Evolutionary conservation across 2,888 invertebrate species (phyloP), one percentile per base, ranked within the genome.

Genomic region (Cataglyphis albicans): DNA sequence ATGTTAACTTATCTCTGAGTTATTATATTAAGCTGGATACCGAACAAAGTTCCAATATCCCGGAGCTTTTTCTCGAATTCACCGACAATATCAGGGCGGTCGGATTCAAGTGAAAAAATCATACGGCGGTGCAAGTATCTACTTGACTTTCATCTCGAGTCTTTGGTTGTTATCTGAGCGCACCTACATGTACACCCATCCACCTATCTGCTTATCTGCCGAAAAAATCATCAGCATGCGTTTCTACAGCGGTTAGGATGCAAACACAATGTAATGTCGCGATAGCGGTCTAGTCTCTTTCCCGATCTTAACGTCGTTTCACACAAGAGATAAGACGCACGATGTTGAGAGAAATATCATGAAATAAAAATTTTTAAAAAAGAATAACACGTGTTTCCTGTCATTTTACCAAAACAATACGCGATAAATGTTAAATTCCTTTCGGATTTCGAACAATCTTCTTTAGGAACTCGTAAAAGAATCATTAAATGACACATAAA

Each of bases 191-290:
- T 87, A 90, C 89, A 87, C 85, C 85, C 89, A 90, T 90, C 90
- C 65, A 82, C 84, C 84, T 90, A 90, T 90, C 90, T 86, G 87
- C 81, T 89, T 90, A 90, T 90, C 90, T 90, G 86, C 89, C 90
- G 85, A 84, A 90, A 86, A 89, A 87, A 87, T 86, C 89, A 86
- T 87, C 90, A 89, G 88, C 89, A 88, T 88, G 87, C 88, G 86
- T 90, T 87, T 83, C 87, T 85, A 84, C 90, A 84, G 80, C 82
- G 84, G 89, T 90, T 87, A 88, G 86, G 84, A 90, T 90, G 88
- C 90, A 90, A 89, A 90, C 88, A 89, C 90, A 90, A 88, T 90
- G 89, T 90, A 88, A 90, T 72, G 87, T 87, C 76, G 88, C 90
- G 90, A 90, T 90, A 90, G 81, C 89, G 85, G 72, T 55, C 83